Conservation (phyloP, 2,888 invertebrate species). For the Hirtodrosophila alboralis region DNA sequence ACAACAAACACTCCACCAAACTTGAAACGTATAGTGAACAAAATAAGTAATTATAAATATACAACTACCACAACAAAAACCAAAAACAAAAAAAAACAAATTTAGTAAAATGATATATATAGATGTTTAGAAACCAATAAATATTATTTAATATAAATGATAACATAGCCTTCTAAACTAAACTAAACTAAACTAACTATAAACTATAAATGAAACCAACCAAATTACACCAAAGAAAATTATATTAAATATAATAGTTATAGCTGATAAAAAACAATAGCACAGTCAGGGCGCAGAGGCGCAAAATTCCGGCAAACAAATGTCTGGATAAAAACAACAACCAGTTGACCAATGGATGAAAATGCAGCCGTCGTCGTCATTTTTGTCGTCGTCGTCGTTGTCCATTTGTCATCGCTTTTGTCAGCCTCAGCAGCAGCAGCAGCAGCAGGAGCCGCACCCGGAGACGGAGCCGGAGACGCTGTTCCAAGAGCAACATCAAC, state of each 20-base stretch:
- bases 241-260: conserved; percentile 4
- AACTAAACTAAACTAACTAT: too few relatives aligned
- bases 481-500: conserved; percentile 23
- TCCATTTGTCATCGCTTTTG: conserved; percentile 79
- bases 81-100: conserved; percentile 18
- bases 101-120: conserved; percentile 46
- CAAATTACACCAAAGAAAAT: conserved; percentile 17
- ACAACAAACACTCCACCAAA: conserved; percentile 68
- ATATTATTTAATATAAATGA: conserved; percentile 49
- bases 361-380: conserved; percentile 81
- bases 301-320: conserved; percentile 69
- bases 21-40: conserved; percentile 35
- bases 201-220: conserved; percentile 19
- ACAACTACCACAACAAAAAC: conserved; percentile 31
- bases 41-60: conserved; percentile 49
- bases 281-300: conserved; percentile 28
- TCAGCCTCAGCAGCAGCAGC: conserved; percentile 47
- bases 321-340: conserved; percentile 75
- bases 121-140: conserved; percentile 53
- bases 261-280: conserved; percentile 11
- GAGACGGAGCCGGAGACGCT: conserved; percentile 33
- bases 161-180: conserved; percentile 45
- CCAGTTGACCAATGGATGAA: conserved; percentile 81
- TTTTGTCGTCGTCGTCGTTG: conserved; percentile 78
- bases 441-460: conserved; percentile 29